phyloP scores from a whole-genome alignment of 2,113 vertebrate species.

The Alexandromys fortis region DNA sequence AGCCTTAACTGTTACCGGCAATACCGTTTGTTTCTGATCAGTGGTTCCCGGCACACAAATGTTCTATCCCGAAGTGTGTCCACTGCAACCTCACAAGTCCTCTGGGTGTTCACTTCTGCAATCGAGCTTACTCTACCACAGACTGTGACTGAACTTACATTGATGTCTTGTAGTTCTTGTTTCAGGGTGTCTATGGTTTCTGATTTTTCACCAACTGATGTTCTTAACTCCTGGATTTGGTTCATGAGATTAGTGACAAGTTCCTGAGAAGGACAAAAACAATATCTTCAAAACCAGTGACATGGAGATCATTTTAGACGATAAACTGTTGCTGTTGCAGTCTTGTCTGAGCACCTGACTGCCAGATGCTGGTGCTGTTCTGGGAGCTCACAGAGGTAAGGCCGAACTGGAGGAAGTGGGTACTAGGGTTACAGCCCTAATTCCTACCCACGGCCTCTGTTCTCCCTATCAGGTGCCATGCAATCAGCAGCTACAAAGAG shows the following conservation, averaged over 20 bases:
- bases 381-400: background rate
- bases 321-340: background rate
- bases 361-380: too few relatives aligned
- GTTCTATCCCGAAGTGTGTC: background rate
- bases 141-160: constrained; percentile 85
- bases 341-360: background rate
- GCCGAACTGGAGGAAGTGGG: background rate
- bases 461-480: too few relatives aligned
- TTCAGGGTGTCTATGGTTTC: constrained; percentile 88
- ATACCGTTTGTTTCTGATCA: background rate
- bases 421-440: background rate
- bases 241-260: constrained; percentile 92
- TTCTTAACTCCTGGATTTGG: constrained; percentile 93
- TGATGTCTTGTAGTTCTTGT: constrained; percentile 92
- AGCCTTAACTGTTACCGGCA: constrained; percentile 22
- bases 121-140: background rate
- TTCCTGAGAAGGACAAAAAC: constrained; percentile 85
- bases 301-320: background rate
- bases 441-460: background rate
- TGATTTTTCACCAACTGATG: constrained; percentile 88
- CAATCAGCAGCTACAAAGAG: background rate
- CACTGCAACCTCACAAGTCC: background rate
- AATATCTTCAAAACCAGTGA: background rate
- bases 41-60: background rate
- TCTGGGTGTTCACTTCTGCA: background rate